Evolutionary conservation across 2,888 invertebrate genomes (phyloP).

Genomic region (Nematopogon swammerdamellus): DNA sequence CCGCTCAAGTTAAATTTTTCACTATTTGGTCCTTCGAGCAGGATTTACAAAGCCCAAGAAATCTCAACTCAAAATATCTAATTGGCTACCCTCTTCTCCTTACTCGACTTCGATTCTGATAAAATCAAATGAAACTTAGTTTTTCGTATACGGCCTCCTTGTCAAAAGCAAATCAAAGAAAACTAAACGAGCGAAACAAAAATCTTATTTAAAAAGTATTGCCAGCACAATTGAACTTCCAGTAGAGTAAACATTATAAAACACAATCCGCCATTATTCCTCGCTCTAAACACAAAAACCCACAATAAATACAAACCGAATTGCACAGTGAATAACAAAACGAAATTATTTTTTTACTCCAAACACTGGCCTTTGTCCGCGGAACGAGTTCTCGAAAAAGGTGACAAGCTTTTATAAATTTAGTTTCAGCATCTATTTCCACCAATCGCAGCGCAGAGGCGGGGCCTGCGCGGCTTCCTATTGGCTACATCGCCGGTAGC

Average conservation of each 20-base stretch:
- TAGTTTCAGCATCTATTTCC: slow-evolving; percentile 37
- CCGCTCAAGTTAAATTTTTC: too few species aligned
- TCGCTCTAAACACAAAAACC: not conserved
- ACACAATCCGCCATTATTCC: too few species aligned
- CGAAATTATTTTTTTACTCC: slow-evolving; percentile 51
- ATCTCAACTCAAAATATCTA: too few species aligned
- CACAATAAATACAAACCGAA: not conserved
- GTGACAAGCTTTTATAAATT: slow-evolving; percentile 51
- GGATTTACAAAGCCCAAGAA: too few species aligned
- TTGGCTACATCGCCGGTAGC: slow-evolving; percentile 31
- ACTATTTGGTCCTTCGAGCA: too few species aligned
- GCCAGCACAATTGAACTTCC: not conserved
- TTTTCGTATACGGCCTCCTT: too few species aligned
- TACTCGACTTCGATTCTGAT: too few species aligned
- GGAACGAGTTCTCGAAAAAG: slow-evolving; percentile 47
- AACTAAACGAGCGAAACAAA: too few species aligned
- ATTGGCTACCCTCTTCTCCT: too few species aligned
- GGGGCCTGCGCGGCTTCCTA: slow-evolving; percentile 22
- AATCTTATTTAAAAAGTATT: too few species aligned
- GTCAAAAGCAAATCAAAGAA: too few species aligned
- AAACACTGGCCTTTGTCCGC: slow-evolving; percentile 46
- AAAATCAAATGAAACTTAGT: too few species aligned
- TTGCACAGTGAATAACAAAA: slow-evolving; percentile 37
- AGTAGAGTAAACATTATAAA: not conserved
- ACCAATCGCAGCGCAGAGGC: slow-evolving; percentile 38